These are phyloP conservation scores for Pseudochromis fuscus DNA, from an alignment of 2,797 vertebrate species.

Conservation along the genomic window DNA sequence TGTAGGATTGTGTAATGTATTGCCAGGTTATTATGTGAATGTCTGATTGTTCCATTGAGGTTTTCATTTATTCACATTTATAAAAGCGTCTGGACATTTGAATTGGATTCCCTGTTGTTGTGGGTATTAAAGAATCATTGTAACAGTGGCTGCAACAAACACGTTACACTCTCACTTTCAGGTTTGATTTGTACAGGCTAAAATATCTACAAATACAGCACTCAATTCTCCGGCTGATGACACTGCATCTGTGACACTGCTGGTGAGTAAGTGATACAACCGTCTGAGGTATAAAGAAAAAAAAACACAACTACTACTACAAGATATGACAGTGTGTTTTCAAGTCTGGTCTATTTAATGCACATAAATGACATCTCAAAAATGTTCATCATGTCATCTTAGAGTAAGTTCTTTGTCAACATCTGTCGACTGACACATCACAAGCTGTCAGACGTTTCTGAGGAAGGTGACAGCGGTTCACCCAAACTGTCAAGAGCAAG, in stretches of 20 bases:
- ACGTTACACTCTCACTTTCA: background rate
- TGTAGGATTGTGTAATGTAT: slow-evolving; percentile 24
- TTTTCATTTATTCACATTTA: background rate
- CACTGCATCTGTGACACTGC: background rate
- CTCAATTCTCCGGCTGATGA: background rate
- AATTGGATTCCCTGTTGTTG: background rate
- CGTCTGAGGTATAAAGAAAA: background rate
- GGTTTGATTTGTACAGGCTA: background rate
- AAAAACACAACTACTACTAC: background rate
- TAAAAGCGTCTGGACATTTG: background rate
- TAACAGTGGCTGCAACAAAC: background rate
- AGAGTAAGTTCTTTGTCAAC: no score
- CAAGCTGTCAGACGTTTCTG: no score
- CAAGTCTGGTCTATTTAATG: background rate
- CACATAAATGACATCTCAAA: slow-evolving; percentile 4
- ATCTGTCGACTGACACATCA: no score
- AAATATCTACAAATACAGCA: background rate
- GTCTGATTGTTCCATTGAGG: slow-evolving; percentile 5
- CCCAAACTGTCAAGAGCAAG: no score
- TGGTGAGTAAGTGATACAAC: background rate
- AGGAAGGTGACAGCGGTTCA: no score
- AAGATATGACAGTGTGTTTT: background rate
- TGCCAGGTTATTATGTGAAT: background rate
- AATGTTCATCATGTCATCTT: no score
- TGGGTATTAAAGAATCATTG: slow-evolving; percentile 3